Conservation (phyloP, 2,888 invertebrate genomes). For the Dyspetes luteomarginatus region DNA sequence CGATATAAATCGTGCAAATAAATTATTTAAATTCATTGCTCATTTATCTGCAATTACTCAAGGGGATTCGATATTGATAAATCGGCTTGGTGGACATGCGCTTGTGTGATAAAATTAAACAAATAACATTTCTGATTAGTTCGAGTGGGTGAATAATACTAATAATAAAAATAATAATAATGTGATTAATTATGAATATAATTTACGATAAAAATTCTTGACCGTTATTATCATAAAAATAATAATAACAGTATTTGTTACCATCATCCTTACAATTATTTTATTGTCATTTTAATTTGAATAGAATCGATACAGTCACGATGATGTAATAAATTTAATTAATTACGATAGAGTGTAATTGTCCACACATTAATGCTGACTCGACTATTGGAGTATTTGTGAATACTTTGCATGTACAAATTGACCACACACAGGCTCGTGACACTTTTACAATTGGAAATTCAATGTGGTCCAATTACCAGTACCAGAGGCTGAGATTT, state of each 20-base stretch:
- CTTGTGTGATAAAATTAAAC: too few species aligned
- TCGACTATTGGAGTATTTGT: neutral
- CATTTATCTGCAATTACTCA: too few species aligned
- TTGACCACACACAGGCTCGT: neutral
- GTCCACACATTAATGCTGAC: neutral
- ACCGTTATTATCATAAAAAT: neutral
- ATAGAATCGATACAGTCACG: neutral
- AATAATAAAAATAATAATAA: too few species aligned
- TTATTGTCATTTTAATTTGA: neutral
- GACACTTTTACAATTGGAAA: slow-evolving; percentile 58
- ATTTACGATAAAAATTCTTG: too few species aligned
- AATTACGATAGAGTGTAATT: neutral
- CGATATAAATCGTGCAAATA: neutral
- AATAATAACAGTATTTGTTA: neutral
- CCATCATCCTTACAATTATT: neutral
- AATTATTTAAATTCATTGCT: too few species aligned
- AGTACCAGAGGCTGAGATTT: slow-evolving; percentile 63
- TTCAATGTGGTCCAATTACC: slow-evolving; percentile 72
- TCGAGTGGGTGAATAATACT: too few species aligned
- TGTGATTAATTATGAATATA: too few species aligned
- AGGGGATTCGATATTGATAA: too few species aligned
- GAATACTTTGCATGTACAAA: neutral
- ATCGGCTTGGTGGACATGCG: too few species aligned
- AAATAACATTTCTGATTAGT: too few species aligned
- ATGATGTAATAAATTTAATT: neutral